Base-by-base conservation (phyloP, 2,888 invertebrate genomes). In the Psylliodes chrysocephalus region DNA sequence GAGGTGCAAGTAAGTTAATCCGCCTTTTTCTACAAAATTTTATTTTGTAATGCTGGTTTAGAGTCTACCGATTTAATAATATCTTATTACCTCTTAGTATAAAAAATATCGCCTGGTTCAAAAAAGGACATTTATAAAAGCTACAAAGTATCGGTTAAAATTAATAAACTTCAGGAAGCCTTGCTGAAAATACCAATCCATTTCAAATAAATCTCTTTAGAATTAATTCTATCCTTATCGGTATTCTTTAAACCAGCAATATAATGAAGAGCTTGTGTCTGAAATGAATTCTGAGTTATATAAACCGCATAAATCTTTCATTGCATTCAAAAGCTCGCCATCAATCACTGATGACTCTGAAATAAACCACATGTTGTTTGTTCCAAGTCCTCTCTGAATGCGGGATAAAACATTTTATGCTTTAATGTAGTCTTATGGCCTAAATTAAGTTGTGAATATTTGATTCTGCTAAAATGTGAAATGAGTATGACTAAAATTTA, bases 1-100 rank as follows among this genome's bases (percentile, higher is more conserved):
- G 83, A 87, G 87, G 87, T 83, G 84, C 85, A 82, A 86, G 87
- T 87, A 86, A 87, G 87, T 87, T 76, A 62, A 57, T 59, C 30
- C 57, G 56, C 30, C 55, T 66, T 42, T 63, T 55, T 66, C 12
- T 51, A 46, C 19, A 46, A 46, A 6, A 22, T 46, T 6, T 8
- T 2, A 6, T 30, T 30, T 44, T 44, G 17, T 44, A 22, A 22
- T 46, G 7, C n/a, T 46, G 46, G 10, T 46, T 46, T 22, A 19
- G 18, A 18, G 7, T 42, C 25, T 25, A 5, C 7, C 25, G 25
- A 5, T 25, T 25, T 25, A 25, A 25, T 5, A 7, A 4, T 25
- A 5, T 25, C 25, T 7, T 25, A 7, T 25, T 25, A n/a, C n/a
- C n/a, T n/a, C n/a, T n/a, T n/a, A n/a, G n/a, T n/a, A n/a, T n/a